A percentile compares a stretch with the other conserved stretches of the same genome.
Evolutionary conservation across 2,888 invertebrate genomes (phyloP).

Genomic region (Arenicola marina): DNA sequence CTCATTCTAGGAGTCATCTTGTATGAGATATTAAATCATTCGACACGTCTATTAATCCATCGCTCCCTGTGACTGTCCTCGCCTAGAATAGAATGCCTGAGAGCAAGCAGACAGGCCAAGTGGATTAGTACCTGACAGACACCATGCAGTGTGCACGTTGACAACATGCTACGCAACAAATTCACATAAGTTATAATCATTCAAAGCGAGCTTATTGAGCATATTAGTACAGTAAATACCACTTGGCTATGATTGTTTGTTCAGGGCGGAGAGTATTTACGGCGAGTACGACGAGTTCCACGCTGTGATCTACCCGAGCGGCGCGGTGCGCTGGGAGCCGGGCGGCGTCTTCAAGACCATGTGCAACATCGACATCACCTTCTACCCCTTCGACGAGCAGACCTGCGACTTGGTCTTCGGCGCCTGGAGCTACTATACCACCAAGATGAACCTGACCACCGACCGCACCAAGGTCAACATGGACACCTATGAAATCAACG

Average conservation of each 20-base stretch:
- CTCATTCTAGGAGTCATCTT: too few relatives aligned
- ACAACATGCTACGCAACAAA: background rate
- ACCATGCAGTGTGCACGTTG: too few relatives aligned
- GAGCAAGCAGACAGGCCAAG: too few relatives aligned
- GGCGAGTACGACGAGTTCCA: constrained; percentile 37
- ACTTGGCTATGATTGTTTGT: background rate
- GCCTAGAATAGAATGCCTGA: too few relatives aligned
- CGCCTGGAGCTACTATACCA: constrained; percentile 38
- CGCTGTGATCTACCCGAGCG: constrained; percentile 29
- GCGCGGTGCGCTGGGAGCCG: constrained; percentile 36
- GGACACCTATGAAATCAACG: constrained; percentile 36
- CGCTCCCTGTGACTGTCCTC: too few relatives aligned
- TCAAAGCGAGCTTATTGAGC: too few relatives aligned
- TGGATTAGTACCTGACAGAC: too few relatives aligned
- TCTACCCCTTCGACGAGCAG: constrained; percentile 39
- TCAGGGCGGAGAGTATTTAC: constrained; percentile 37
- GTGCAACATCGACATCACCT: constrained; percentile 38
- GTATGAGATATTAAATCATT: too few relatives aligned
- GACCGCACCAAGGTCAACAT: constrained; percentile 13
- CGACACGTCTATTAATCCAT: too few relatives aligned
- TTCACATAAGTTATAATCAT: too few relatives aligned
- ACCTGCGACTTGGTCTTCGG: constrained; percentile 34
- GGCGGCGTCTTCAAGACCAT: constrained; percentile 40
- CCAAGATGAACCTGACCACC: constrained; percentile 38
- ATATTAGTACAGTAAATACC: too few relatives aligned